Percentiles rank a stretch among this genome's conserved stretches.
phyloP scores from a whole-genome alignment of 2,797 vertebrate species.

The Labroides dimidiatus region DNA sequence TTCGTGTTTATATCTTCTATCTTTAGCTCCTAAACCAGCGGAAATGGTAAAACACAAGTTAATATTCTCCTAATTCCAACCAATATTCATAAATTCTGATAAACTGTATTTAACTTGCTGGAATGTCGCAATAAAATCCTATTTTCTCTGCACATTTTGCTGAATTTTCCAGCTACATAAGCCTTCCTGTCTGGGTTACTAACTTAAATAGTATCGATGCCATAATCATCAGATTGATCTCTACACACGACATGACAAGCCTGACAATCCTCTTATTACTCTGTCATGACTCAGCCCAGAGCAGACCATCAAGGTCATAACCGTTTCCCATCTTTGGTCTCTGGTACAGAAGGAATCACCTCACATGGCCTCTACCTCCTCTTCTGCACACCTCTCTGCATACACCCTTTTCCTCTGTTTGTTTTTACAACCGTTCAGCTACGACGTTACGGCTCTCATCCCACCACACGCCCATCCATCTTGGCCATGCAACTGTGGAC shows the following conservation, averaged over 20 bases:
- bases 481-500: constrained; percentile 49
- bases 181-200: neutral
- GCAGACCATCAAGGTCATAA: constrained; percentile 37
- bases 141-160: neutral
- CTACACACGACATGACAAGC: neutral
- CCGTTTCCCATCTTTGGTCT: constrained; percentile 27
- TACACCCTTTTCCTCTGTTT: constrained; percentile 55
- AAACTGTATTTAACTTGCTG: too few relatives aligned
- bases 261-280: constrained; percentile 21
- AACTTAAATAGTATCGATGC: neutral
- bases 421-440: constrained; percentile 47
- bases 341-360: constrained; percentile 38
- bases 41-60: neutral
- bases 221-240: neutral
- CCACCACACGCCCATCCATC: constrained; percentile 57
- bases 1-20: too few relatives aligned
- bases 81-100: too few relatives aligned
- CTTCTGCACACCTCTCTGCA: constrained; percentile 32
- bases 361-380: constrained; percentile 42
- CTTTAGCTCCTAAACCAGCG: neutral
- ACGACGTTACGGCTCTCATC: constrained; percentile 40
- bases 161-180: neutral
- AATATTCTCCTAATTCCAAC: too few relatives aligned
- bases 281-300: constrained; percentile 54
- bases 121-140: too few relatives aligned